phyloP scores from a whole-genome alignment of 2,797 vertebrate genomes.

The Euthynnus affinis region DNA sequence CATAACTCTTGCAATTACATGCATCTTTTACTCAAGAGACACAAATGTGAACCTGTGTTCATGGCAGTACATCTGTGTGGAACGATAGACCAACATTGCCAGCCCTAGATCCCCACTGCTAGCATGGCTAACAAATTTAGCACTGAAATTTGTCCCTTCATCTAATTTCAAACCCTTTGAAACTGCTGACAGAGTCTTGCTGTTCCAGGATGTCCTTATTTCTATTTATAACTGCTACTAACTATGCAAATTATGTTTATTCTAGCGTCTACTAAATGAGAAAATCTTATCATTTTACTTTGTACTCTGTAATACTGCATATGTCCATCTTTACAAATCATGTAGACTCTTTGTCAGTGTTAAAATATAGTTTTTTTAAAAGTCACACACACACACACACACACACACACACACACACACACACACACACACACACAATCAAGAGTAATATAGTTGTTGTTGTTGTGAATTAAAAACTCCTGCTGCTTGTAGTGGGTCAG shows the following conservation, averaged over 20 bases:
- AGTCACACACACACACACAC: too few relatives aligned
- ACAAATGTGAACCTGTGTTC: too few relatives aligned
- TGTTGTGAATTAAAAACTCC: slow-evolving; percentile 33
- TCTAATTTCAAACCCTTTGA: background rate
- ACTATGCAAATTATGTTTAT: slow-evolving; percentile 40
- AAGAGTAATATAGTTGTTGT: slow-evolving; percentile 8
- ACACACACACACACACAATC: too few relatives aligned
- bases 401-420: too few relatives aligned
- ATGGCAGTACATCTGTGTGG: too few relatives aligned
- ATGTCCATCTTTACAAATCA: background rate
- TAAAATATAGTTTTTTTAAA: background rate
- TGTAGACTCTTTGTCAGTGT: background rate
- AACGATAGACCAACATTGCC: too few relatives aligned
- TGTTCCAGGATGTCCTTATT: slow-evolving; percentile 24
- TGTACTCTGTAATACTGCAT: slow-evolving; percentile 13
- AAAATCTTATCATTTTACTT: background rate
- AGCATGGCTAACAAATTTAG: too few relatives aligned
- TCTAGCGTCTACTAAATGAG: slow-evolving; percentile 2
- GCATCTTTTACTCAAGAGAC: background rate
- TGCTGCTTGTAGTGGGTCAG: slow-evolving; percentile 61
- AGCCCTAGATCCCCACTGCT: too few relatives aligned
- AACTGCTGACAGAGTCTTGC: background rate
- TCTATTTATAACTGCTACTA: slow-evolving; percentile 30
- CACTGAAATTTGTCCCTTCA: background rate
- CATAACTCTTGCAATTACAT: background rate